These are phyloP conservation scores for Caenorhabditis drosophilae DNA, from an alignment of 2,888 invertebrate species.

Conservation along the genomic window DNA sequence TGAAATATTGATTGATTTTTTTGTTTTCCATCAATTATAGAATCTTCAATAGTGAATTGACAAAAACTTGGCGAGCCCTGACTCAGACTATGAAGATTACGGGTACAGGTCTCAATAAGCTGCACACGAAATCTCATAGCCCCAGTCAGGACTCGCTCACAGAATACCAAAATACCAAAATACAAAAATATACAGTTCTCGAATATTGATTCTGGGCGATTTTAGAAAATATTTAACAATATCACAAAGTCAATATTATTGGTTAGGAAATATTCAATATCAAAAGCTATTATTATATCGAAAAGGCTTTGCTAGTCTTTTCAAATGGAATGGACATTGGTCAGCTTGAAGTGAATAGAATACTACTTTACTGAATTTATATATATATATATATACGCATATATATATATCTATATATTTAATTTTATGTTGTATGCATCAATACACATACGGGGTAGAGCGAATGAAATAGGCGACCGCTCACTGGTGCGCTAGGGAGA, in stretches of 20 bases:
- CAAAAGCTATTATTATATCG: no score
- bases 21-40: neutral
- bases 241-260: no score
- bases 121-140: constrained; percentile 38
- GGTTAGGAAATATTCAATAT: no score
- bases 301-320: neutral
- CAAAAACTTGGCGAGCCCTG: constrained; percentile 11
- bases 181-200: neutral
- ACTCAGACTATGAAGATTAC: constrained; percentile 41
- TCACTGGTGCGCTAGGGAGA: constrained; percentile 28
- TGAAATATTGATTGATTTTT: neutral
- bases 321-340: neutral
- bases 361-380: neutral
- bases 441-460: no score
- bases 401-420: no score
- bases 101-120: constrained; percentile 20
- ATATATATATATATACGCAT: no score
- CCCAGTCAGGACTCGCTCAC: constrained; percentile 18
- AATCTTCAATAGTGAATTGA: neutral
- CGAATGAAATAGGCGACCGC: constrained; percentile 16
- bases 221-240: no score
- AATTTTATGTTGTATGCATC: no score
- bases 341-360: neutral
- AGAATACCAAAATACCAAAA: neutral
- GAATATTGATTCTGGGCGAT: no score